These are phyloP conservation scores for Drosophila athabasca DNA, from an alignment of 1,140 invertebrate genomes.

Conservation along the genomic window DNA sequence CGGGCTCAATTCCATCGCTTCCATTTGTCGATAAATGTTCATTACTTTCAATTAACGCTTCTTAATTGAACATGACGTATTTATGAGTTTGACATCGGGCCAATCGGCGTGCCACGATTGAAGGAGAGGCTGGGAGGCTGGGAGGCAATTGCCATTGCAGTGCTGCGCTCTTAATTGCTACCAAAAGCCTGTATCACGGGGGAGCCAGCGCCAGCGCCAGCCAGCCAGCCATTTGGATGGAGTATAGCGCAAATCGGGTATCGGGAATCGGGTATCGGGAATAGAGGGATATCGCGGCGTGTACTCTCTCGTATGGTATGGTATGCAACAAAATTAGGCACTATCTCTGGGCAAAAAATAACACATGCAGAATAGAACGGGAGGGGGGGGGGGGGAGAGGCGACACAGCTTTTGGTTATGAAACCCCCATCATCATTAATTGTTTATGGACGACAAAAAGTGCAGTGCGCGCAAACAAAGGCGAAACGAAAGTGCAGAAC, in stretches of 20 bases:
- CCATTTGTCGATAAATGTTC: constrained; percentile 52
- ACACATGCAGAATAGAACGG: too few relatives aligned
- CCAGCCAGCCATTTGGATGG: too few relatives aligned
- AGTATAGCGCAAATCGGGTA: background rate
- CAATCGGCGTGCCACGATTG: constrained; percentile 11
- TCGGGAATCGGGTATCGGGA: background rate
- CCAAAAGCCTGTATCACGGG: background rate
- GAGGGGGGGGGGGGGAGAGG: too few relatives aligned
- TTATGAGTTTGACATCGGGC: constrained; percentile 72
- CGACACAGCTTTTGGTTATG: too few relatives aligned
- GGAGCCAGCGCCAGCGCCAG: background rate
- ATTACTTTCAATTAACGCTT: constrained; percentile 74
- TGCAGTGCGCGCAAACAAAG: constrained; percentile 44
- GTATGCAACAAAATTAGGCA: constrained; percentile 1
- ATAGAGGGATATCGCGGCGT: too few relatives aligned
- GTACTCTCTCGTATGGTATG: background rate
- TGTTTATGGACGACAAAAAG: constrained; percentile 48
- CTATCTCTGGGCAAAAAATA: too few relatives aligned
- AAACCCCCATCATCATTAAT: constrained; percentile 25
- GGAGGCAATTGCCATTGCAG: constrained; percentile 18
- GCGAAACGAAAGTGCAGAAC: constrained; percentile 63
- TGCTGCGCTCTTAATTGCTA: constrained; percentile 27
- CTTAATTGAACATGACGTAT: constrained; percentile 78
- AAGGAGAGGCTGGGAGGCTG: background rate
- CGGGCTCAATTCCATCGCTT: constrained; percentile 15